phyloP scores from a whole-genome alignment of 2,888 invertebrate genomes.

The Pemphredon lugubris region DNA sequence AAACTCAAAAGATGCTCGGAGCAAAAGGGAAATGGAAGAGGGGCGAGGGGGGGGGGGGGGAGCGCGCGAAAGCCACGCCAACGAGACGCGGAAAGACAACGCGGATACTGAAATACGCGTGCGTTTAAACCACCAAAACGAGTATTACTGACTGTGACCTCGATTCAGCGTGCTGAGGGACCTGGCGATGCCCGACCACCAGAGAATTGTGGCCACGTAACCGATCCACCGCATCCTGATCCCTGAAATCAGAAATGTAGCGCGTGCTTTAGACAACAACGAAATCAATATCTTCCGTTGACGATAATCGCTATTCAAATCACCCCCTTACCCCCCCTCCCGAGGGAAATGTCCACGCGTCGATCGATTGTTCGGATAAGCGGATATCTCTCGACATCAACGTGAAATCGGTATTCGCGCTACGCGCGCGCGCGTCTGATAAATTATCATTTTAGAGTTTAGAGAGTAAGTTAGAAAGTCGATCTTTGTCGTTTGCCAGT shows the following conservation, averaged over 20 bases:
- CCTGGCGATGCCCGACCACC: conserved; percentile 81
- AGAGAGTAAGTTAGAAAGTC: no score
- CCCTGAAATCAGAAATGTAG: conserved; percentile 71
- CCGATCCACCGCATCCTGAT: conserved; percentile 81
- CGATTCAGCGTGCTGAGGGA: conserved; percentile 80
- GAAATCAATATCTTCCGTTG: neutral
- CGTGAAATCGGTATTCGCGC: no score
- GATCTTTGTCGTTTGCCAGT: no score
- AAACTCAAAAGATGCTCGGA: neutral
- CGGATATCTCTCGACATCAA: no score
- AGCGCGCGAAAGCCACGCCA: neutral
- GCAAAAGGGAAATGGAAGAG: neutral
- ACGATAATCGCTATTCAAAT: no score
- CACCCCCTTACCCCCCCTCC: no score
- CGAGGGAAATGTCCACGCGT: no score
- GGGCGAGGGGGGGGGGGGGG: neutral
- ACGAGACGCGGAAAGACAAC: conserved; percentile 23
- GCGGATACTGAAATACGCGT: conserved; percentile 50
- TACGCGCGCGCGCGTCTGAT: no score
- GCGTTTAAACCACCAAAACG: conserved; percentile 61
- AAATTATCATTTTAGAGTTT: no score
- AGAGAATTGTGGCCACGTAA: conserved; percentile 80
- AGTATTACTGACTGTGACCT: conserved; percentile 79
- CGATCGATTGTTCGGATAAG: no score
- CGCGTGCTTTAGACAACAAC: neutral